phyloP scores from a whole-genome alignment of 2,888 invertebrate genomes.

The Acrobeloides nanus region DNA sequence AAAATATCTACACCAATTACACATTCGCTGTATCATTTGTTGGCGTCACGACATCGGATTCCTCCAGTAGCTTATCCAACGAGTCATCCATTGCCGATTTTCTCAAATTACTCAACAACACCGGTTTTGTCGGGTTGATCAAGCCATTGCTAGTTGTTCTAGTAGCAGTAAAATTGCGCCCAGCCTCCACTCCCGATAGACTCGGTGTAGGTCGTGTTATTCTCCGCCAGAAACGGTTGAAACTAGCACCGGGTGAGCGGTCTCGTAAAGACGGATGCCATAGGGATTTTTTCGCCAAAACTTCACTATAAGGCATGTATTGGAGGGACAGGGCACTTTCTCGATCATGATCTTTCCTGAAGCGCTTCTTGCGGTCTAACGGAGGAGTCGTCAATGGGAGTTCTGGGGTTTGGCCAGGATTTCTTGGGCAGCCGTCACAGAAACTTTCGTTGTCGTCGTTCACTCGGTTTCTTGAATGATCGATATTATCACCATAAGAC shows the following conservation, averaged over 20 bases:
- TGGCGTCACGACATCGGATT: too few species aligned
- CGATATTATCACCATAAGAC: slow-evolving; percentile 11
- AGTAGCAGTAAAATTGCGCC: too few species aligned
- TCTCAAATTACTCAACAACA: too few species aligned
- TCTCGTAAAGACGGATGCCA: slow-evolving; percentile 22
- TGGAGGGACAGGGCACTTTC: slow-evolving; percentile 16
- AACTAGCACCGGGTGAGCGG: slow-evolving; percentile 23
- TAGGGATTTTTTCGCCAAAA: slow-evolving; percentile 26
- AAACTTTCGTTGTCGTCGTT: slow-evolving; percentile 4
- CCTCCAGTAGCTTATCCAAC: too few species aligned
- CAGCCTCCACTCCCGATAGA: too few species aligned
- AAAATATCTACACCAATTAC: too few species aligned
- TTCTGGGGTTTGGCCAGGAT: neutral
- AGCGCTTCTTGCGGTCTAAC: slow-evolving; percentile 1
- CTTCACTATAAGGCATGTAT: slow-evolving; percentile 10
- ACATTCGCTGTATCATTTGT: too few species aligned
- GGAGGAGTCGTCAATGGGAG: neutral
- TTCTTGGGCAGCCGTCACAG: neutral
- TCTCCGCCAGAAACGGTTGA: slow-evolving; percentile 20
- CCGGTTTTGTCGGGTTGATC: too few species aligned
- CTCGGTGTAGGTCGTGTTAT: too few species aligned
- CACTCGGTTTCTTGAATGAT: slow-evolving; percentile 1
- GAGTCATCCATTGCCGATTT: too few species aligned
- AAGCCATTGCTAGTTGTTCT: too few species aligned
- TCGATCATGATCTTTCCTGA: neutral